Conservation (phyloP, 2,797 vertebrate genomes). For the Falco cherrug region DNA sequence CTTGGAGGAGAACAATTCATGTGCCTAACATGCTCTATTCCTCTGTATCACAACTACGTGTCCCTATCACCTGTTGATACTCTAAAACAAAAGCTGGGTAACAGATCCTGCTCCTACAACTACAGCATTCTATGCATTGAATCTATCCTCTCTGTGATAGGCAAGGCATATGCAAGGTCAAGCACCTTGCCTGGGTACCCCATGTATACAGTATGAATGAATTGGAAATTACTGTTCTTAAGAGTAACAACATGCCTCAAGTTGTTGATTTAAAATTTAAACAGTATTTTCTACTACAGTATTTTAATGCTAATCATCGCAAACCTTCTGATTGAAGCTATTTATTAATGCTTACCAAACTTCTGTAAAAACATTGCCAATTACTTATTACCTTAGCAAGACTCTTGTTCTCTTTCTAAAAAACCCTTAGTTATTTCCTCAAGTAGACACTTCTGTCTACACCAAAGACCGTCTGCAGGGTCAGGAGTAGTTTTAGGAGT, state of each 20-base stretch:
- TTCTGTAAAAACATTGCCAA: background rate
- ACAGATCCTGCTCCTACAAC: background rate
- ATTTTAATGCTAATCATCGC: background rate
- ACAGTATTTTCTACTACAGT: background rate
- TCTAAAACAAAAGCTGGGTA: background rate
- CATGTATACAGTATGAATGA: background rate
- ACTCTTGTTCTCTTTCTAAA: background rate
- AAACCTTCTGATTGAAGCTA: background rate
- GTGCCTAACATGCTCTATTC: background rate
- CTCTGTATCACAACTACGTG: background rate
- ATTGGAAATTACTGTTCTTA: background rate
- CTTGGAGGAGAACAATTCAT: background rate
- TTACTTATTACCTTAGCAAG: background rate
- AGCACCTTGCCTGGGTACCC: background rate
- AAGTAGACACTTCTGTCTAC: background rate
- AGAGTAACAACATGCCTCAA: background rate
- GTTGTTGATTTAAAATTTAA: background rate
- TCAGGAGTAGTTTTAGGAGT: background rate
- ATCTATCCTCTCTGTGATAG: background rate
- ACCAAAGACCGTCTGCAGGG: background rate
- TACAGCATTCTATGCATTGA: background rate
- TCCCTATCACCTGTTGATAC: background rate
- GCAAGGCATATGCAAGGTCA: background rate
- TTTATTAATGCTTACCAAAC: background rate
- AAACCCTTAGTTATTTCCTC: background rate